These are phyloP conservation scores for Podocnemis expansa DNA, from an alignment of 2,113 vertebrate species.

Conservation along the genomic window DNA sequence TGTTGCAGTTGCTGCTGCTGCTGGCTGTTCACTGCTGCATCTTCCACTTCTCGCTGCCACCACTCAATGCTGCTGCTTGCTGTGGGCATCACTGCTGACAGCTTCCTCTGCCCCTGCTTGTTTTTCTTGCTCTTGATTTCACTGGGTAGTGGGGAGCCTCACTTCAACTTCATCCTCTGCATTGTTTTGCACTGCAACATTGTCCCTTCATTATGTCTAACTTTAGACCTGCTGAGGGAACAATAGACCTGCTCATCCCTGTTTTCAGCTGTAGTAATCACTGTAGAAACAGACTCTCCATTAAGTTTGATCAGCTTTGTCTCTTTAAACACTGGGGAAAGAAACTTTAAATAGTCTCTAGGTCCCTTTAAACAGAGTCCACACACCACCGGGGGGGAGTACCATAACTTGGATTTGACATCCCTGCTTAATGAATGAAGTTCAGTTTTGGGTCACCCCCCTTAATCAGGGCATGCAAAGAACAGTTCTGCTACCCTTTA, in stretches of 20 bases:
- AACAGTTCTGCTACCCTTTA: neutral
- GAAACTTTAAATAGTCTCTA: neutral
- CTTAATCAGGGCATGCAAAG: neutral
- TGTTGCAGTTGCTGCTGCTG: neutral
- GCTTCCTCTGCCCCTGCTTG: neutral
- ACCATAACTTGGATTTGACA: neutral
- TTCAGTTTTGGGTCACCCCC: neutral
- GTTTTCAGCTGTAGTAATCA: neutral
- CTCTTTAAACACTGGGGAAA: neutral
- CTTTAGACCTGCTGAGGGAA: no score
- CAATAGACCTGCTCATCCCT: neutral
- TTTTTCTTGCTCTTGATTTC: neutral
- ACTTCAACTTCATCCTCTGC: neutral
- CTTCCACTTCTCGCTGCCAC: neutral
- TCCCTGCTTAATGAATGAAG: neutral
- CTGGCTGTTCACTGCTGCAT: neutral
- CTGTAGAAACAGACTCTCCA: neutral
- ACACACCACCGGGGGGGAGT: neutral
- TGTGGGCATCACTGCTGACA: neutral
- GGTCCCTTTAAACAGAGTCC: neutral
- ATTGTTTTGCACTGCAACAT: neutral
- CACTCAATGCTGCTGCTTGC: neutral
- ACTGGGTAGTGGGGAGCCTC: neutral
- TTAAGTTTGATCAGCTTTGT: no score
- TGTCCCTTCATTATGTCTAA: neutral